Percentiles rank a stretch among this genome's conserved stretches.
These are phyloP conservation scores for Gadus macrocephalus DNA, from an alignment of 2,113 vertebrate genomes.

Conservation along the genomic window DNA sequence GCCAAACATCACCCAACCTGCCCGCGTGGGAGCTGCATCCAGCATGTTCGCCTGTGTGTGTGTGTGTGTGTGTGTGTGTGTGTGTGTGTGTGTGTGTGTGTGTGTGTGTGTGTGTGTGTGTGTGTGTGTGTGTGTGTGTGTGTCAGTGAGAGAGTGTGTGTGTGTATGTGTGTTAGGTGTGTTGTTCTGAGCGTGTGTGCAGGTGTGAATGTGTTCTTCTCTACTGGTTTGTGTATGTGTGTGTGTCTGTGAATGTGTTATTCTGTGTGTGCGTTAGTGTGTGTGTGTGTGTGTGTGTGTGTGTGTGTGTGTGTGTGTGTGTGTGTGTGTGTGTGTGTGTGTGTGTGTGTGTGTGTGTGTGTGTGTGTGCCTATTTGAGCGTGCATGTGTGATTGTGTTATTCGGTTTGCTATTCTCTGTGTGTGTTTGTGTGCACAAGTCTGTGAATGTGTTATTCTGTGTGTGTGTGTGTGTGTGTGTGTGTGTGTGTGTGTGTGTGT, in stretches of 20 bases:
- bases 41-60: neutral
- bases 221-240: conserved; percentile 1
- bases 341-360: conserved; percentile 4
- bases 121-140: too few relatives aligned
- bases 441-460: neutral
- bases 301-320: neutral
- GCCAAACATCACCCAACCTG: conserved; percentile 16
- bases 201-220: neutral
- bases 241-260: conserved; percentile 6
- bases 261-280: too few relatives aligned
- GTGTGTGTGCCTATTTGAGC: conserved; percentile 12
- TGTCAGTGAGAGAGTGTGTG: too few relatives aligned
- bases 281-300: neutral
- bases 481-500: neutral
- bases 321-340: conserved; percentile 1
- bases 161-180: conserved; percentile 12
- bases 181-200: neutral
- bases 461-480: neutral
- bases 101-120: conserved; percentile 4
- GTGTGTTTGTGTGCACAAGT: conserved; percentile 9
- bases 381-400: too few relatives aligned
- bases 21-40: conserved; percentile 17
- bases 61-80: conserved; percentile 9
- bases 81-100: conserved; percentile 10
- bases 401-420: neutral